Percentiles rank a stretch among this genome's conserved stretches.
These are phyloP conservation scores for Clupea harengus DNA, from an alignment of 2,113 vertebrate species.

Conservation along the genomic window DNA sequence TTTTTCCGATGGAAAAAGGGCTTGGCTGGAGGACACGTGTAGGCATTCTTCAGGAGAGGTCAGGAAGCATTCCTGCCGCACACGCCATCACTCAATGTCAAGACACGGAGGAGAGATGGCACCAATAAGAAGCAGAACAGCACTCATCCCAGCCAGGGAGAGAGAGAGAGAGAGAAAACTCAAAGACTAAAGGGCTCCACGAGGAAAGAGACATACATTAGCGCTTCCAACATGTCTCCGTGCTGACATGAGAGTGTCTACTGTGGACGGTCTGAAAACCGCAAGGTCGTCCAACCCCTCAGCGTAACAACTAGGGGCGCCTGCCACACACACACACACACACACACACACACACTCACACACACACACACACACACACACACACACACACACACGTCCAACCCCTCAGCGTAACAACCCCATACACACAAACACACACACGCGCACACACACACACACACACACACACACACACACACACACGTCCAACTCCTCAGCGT, in stretches of 20 bases:
- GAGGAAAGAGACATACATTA: background rate
- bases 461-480: too few relatives aligned
- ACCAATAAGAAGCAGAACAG: constrained; percentile 18
- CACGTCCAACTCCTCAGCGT: too few relatives aligned
- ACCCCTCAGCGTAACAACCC: too few relatives aligned
- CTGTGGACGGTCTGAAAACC: background rate
- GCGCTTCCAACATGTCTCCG: background rate
- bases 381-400: too few relatives aligned
- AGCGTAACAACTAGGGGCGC: too few relatives aligned
- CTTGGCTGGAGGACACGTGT: constrained; percentile 51
- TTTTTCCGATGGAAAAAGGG: constrained; percentile 55
- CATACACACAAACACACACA: too few relatives aligned
- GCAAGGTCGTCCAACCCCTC: background rate
- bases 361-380: too few relatives aligned
- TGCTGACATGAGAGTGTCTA: background rate
- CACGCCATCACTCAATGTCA: constrained; percentile 47
- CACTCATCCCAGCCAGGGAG: background rate
- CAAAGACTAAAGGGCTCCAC: background rate
- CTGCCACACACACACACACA: too few relatives aligned
- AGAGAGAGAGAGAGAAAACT: background rate
- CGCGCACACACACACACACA: too few relatives aligned
- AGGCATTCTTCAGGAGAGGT: constrained; percentile 45
- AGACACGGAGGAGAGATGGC: background rate
- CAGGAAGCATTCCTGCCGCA: constrained; percentile 53
- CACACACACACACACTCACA: too few relatives aligned